Evolutionary conservation across 1,140 invertebrate genomes (phyloP), one percentile per base, ranked within the genome.

Genomic region (Parapsyche elsis): DNA sequence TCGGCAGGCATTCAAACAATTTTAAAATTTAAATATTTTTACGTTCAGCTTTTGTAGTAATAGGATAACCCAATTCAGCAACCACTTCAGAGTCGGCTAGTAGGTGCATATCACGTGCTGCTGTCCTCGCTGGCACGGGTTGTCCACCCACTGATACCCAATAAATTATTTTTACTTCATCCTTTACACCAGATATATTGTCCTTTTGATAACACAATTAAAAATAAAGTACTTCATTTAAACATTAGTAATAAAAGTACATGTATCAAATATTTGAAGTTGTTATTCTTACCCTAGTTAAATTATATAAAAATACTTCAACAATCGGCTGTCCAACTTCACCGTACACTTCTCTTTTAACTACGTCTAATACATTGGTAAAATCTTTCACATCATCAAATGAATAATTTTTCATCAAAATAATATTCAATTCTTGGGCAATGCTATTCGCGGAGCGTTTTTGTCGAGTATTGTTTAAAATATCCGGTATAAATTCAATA

Each of bases 21-120:
- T 30, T 80, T 19, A 23, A n/a, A 14, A 45, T 21, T 7, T 21
- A 59, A 61, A 70, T 21, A 53, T 46, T 30, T 38, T 19, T 89
- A 96, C 94, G 94, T 90, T 95, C 93, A 71, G 94, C 94, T 88
- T 95, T 95, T 79, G 94, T 93, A 14, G 94, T 91, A n/a, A 95
- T 92, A 0, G 93, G 90, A 49, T 92, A 92, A 7, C 94, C 94
- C 30, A 95, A 87, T 79, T 94, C 92, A n/a, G 90, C 88, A 0
- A 91, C 91, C 0, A 94, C 94, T 86, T 96, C 95, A 9, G 91
- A 91, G 46, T 94, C 92, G 0, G 92, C 91, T 1, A 96, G 90
- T 5, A 95, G 87, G 53, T 91, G 88, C 94, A 96, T 95, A 83
- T 95, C 95, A 73, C 92, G 91, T 2, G 94, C 93, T 0, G 95